Evolutionary conservation across 2,113 vertebrate species (phyloP).

Genomic region (Mohoua ochrocephala): DNA sequence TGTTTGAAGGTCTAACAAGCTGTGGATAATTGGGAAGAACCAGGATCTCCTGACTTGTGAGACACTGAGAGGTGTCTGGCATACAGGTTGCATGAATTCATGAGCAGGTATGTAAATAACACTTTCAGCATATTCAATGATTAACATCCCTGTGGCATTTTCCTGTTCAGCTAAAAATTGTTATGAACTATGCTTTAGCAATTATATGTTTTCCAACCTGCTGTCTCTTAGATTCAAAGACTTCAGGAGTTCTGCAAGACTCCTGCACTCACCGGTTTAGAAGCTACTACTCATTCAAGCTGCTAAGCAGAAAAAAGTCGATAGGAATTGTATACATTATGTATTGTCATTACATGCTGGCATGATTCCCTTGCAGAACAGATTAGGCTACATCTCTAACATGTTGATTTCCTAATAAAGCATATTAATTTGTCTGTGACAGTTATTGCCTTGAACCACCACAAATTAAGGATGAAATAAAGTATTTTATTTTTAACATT

Average conservation of each 20-base stretch:
- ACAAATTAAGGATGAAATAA: slow-evolving; percentile 43
- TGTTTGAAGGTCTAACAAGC: neutral
- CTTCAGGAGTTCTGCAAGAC: neutral
- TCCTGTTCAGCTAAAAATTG: neutral
- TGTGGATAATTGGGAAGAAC: neutral
- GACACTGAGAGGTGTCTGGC: neutral
- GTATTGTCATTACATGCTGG: neutral
- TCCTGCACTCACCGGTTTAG: neutral
- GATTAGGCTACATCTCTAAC: slow-evolving; percentile 13
- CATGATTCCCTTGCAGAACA: neutral
- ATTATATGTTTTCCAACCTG: neutral
- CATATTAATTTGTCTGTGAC: slow-evolving; percentile 37
- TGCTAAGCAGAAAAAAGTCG: neutral
- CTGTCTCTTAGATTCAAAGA: neutral
- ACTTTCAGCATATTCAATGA: neutral
- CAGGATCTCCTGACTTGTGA: neutral
- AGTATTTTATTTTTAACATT: slow-evolving; percentile 33
- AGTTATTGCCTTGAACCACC: slow-evolving; percentile 21
- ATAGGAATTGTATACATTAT: neutral
- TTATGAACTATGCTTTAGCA: neutral
- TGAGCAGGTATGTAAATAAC: neutral
- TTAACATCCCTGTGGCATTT: neutral
- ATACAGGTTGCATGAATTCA: neutral
- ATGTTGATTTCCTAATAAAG: slow-evolving; percentile 32
- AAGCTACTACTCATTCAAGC: neutral